A percentile compares a stretch with the other conserved stretches of the same genome.
Conservation (phyloP, 1,140 invertebrate genomes). For the Philaenus spumarius region DNA sequence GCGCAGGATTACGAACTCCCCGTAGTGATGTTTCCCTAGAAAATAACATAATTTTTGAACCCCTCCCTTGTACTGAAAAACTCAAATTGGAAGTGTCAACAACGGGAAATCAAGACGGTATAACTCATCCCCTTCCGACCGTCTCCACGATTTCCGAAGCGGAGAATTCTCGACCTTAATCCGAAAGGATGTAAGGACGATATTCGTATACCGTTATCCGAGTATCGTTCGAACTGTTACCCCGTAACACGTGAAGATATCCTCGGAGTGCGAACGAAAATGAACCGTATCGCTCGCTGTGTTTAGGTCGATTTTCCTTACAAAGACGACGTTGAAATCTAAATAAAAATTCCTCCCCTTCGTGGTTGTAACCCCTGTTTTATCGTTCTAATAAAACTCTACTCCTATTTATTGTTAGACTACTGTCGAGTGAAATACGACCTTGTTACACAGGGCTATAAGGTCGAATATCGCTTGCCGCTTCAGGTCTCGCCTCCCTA, state of each 20-base stretch:
- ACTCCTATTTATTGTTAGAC: constrained; percentile 17
- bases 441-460: not conserved
- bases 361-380: constrained; percentile 21
- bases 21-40: constrained; percentile 15
- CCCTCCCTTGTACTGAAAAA: constrained; percentile 6
- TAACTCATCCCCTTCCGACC: not conserved
- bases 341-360: constrained; percentile 23
- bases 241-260: constrained; percentile 19
- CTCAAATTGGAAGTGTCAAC: constrained; percentile 22
- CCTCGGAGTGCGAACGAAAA: not conserved
- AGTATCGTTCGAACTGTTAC: constrained; percentile 3
- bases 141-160: not conserved
- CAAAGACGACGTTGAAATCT: constrained; percentile 1
- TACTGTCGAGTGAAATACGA: not conserved
- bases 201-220: constrained; percentile 8
- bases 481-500: not conserved
- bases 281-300: constrained; percentile 1
- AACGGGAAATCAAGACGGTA: constrained; percentile 15
- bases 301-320: constrained; percentile 13
- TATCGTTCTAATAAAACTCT: constrained; percentile 23
- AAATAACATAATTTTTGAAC: constrained; percentile 20
- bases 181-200: constrained; percentile 17
- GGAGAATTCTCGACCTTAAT: constrained; percentile 17
- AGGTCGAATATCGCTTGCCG: constrained; percentile 1
- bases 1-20: constrained; percentile 19